Percentiles rank a stretch among this genome's conserved stretches.
Evolutionary conservation across 2,888 invertebrate species (phyloP).

Genomic region (Ommatoiulus sabulosus): DNA sequence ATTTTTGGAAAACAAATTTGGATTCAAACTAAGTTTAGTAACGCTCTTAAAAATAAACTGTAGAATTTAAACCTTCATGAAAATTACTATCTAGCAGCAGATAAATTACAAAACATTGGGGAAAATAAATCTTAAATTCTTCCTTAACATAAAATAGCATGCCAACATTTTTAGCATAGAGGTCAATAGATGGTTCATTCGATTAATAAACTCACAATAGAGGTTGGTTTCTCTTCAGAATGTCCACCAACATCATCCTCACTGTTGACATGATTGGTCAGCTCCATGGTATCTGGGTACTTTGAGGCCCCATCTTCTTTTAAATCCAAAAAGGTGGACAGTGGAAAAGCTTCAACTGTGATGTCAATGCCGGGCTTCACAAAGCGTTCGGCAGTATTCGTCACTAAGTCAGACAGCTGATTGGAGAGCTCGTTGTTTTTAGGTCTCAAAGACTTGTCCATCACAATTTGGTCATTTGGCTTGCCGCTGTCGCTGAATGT

Average conservation of each 20-base stretch:
- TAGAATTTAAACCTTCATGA: no score
- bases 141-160: no score
- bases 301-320: constrained; percentile 9
- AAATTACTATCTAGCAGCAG: no score
- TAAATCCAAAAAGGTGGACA: not conserved
- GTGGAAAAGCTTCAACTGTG: not conserved
- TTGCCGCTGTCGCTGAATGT: no score
- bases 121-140: no score
- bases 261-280: not conserved
- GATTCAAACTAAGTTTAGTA: no score
- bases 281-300: not conserved
- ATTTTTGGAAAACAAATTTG: no score
- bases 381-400: not conserved
- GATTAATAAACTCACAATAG: not conserved
- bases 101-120: no score
- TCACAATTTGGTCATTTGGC: not conserved
- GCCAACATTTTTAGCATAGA: no score
- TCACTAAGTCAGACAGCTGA: not conserved
- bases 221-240: not conserved
- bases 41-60: no score
- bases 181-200: not conserved
- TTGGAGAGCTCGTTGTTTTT: not conserved
- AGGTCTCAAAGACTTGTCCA: not conserved
- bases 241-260: not conserved
- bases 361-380: not conserved